Conservation (phyloP, 2,888 invertebrate species). For the Cheilosia pagana region DNA sequence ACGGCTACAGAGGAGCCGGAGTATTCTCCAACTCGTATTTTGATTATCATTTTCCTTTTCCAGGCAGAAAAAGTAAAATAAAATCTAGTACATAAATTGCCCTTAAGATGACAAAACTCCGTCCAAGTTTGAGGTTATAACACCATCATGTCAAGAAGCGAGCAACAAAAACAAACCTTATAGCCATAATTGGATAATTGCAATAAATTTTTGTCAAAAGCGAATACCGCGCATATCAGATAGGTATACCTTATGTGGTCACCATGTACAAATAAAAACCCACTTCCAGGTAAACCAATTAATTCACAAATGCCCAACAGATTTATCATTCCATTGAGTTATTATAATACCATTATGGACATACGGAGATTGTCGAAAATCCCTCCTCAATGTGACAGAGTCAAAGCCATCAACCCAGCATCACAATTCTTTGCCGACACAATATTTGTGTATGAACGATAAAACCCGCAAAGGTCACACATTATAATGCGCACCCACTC, state of each 20-base stretch:
- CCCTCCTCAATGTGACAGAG: neutral
- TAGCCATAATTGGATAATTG: neutral
- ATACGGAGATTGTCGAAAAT: neutral
- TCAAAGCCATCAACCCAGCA: neutral
- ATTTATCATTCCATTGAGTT: constrained; percentile 14
- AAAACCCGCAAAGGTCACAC: constrained; percentile 39
- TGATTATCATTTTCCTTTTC: too few species aligned
- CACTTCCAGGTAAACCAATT: neutral
- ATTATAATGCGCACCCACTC: constrained; percentile 21
- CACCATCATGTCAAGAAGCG: neutral
- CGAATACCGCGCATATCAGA: neutral
- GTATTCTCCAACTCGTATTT: too few species aligned
- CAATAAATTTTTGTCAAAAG: neutral
- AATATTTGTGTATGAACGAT: constrained; percentile 8
- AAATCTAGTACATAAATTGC: too few species aligned
- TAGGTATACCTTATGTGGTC: neutral
- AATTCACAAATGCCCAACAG: constrained; percentile 7
- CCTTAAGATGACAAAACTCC: too few species aligned
- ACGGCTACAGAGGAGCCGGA: too few species aligned
- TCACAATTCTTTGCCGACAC: neutral
- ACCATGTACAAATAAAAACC: neutral
- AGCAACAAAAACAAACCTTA: too few species aligned
- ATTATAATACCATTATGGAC: constrained; percentile 39
- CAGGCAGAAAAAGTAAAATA: too few species aligned
- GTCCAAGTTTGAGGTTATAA: neutral